Evolutionary conservation across 2,113 vertebrate genomes (phyloP).

Genomic region (Hippocampus guttulatus): DNA sequence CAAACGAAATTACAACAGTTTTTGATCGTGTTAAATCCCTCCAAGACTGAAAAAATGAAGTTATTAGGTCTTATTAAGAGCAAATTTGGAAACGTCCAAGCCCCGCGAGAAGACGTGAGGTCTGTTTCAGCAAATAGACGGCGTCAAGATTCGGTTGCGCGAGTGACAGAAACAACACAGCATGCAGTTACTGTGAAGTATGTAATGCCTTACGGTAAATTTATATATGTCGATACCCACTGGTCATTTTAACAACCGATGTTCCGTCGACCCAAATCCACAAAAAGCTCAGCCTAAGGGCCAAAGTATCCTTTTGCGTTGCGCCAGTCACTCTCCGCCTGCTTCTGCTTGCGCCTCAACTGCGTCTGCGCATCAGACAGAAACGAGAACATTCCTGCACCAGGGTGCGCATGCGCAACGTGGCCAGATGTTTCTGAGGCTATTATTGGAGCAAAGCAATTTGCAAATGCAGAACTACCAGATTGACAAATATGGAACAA

Average conservation of each 20-base stretch:
- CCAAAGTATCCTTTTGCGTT: constrained; percentile 47
- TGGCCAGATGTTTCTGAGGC: too few relatives aligned
- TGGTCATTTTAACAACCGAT: constrained; percentile 63
- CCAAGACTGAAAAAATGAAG: background rate
- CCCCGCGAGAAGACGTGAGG: background rate
- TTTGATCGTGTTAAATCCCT: background rate
- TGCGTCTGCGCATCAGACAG: constrained; percentile 31
- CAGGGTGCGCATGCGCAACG: background rate
- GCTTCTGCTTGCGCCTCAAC: constrained; percentile 11
- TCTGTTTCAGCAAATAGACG: constrained; percentile 35
- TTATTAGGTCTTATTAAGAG: background rate
- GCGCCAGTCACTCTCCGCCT: constrained; percentile 31
- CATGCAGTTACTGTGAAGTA: constrained; percentile 17
- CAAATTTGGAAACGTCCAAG: background rate
- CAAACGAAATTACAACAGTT: background rate
- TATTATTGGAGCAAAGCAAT: too few relatives aligned
- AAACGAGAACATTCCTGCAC: constrained; percentile 33
- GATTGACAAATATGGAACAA: too few relatives aligned
- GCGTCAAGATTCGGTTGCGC: constrained; percentile 2
- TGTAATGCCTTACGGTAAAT: constrained; percentile 29
- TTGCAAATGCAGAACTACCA: too few relatives aligned
- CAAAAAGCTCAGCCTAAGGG: constrained; percentile 62
- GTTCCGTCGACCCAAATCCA: constrained; percentile 41
- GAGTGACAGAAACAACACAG: background rate
- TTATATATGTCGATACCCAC: constrained; percentile 56